phyloP scores from a whole-genome alignment of 2,888 invertebrate species.

The Unio delphinus region DNA sequence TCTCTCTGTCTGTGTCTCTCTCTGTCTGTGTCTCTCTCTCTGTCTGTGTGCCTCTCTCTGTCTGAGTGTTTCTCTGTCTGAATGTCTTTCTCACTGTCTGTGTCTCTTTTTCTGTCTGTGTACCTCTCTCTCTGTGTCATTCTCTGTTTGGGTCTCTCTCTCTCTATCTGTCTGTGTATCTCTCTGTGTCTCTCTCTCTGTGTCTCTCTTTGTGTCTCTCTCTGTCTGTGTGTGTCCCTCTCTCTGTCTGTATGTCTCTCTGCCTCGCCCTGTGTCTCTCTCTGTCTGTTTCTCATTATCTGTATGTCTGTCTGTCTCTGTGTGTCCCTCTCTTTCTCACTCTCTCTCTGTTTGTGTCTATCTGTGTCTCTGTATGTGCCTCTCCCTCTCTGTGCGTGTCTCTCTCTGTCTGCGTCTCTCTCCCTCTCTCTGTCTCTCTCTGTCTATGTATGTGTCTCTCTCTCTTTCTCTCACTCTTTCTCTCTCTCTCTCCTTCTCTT shows the following conservation, averaged over 20 bases:
- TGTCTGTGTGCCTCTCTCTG: neutral
- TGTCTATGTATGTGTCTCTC: too few species aligned
- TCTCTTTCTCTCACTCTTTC: neutral
- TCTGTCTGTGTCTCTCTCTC: neutral
- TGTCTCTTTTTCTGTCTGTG: too few species aligned
- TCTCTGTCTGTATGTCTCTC: neutral
- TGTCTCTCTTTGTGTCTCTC: neutral
- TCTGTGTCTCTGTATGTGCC: neutral
- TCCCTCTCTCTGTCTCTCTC: too few species aligned
- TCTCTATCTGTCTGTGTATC: neutral
- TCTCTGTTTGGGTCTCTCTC: too few species aligned
- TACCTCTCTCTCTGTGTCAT: too few species aligned
- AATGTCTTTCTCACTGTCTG: too few species aligned
- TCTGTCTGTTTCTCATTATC: too few species aligned
- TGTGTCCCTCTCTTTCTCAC: too few species aligned
- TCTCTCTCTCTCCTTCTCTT: constrained; percentile 2
- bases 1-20: neutral
- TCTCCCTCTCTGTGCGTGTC: neutral
- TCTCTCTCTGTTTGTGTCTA: neutral
- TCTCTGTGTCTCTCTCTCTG: neutral
- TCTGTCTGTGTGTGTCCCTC: neutral
- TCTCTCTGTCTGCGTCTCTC: too few species aligned
- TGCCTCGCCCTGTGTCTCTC: neutral
- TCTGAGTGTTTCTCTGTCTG: too few species aligned
- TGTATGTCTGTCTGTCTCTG: neutral